Evolutionary conservation across 2,797 vertebrate genomes (phyloP), one percentile per base, ranked within the genome.

Genomic region (Scarus forsteni): DNA sequence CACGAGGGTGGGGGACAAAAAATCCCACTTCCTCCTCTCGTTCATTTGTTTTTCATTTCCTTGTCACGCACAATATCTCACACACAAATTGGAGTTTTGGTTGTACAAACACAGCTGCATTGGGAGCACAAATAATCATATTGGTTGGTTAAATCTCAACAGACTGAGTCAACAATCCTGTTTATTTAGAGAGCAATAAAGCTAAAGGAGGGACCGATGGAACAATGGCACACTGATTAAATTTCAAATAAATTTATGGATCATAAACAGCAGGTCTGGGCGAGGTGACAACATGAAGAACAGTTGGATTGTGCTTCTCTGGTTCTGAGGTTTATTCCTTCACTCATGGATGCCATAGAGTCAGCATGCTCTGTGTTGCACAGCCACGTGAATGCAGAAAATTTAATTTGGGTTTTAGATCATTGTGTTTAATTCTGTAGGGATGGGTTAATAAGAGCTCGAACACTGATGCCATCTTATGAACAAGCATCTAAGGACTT

Each of bases 101-200:
- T 78, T 80, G 15, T 45, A 77, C 85, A 90, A 91, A 90, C 86
- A 87, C 82, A 91, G 85, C 85, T 89, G 85, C 78, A 77, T 11
- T 44, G 65, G 52, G 77, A 75, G 77, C 67, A 78, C 54, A 79
- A 86, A 84, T 84, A 79, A 84, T 88, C 86, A 79, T 56, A 73
- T 62, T 81, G 88, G 83, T 77, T 87, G 79, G 85, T 86, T 86
- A 86, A 89, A 89, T 67, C 66, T 74, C 61, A 77, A 75, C 73
- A 85, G 52, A 27, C 79, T 57, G 42, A 78, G 83, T 70, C 78
- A 86, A 90, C 81, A 90, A 61, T 73, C 45, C 3, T 8, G 6
- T 42, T 63, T 80, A 60, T 16, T 60, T 45, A 51, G 13, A 1
- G 36, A 43, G 27, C 9, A 15, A 46, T 45, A 51, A 73, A 67